Conservation (phyloP, 2,888 invertebrate species). For the Protodeltote pygarga region DNA sequence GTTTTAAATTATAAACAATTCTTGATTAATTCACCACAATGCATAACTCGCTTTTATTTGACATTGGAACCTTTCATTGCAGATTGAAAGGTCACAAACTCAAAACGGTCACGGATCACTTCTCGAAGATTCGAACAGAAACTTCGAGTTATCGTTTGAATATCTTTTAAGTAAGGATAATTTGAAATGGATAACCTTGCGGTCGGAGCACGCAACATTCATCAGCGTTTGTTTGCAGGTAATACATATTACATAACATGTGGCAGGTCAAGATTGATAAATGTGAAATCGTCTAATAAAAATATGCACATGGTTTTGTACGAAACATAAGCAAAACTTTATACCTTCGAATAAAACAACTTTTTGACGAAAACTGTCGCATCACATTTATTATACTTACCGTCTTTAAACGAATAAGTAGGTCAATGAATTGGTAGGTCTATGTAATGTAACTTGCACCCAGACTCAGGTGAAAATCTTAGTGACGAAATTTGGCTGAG, state of each 20-base stretch:
- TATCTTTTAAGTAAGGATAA: slow-evolving; percentile 97
- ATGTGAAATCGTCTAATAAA: too few species aligned
- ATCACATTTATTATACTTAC: too few species aligned
- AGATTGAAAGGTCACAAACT: slow-evolving; percentile 70
- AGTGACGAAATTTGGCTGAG: too few species aligned
- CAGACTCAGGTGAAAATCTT: too few species aligned
- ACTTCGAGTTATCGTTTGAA: slow-evolving; percentile 96
- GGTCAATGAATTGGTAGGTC: too few species aligned
- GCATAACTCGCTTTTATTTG: slow-evolving; percentile 1
- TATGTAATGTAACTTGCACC: too few species aligned
- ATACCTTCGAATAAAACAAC: too few species aligned
- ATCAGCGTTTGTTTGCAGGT: slow-evolving; percentile 97
- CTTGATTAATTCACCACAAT: slow-evolving; percentile 4
- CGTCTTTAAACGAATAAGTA: too few species aligned
- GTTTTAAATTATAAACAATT: slow-evolving; percentile 5
- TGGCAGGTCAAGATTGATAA: too few species aligned
- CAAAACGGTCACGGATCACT: slow-evolving; percentile 74
- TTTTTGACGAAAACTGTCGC: too few species aligned
- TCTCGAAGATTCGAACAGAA: slow-evolving; percentile 77
- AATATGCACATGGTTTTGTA: too few species aligned
- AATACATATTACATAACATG: slow-evolving; percentile 17
- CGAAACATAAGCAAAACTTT: too few species aligned
- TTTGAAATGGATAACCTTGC: slow-evolving; percentile 97
- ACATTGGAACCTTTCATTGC: slow-evolving; percentile 33
- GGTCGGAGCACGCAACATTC: slow-evolving; percentile 96